Evolutionary conservation across 2,797 vertebrate genomes (phyloP), one percentile per base, ranked within the genome.

Genomic region (Diceros bicornis): DNA sequence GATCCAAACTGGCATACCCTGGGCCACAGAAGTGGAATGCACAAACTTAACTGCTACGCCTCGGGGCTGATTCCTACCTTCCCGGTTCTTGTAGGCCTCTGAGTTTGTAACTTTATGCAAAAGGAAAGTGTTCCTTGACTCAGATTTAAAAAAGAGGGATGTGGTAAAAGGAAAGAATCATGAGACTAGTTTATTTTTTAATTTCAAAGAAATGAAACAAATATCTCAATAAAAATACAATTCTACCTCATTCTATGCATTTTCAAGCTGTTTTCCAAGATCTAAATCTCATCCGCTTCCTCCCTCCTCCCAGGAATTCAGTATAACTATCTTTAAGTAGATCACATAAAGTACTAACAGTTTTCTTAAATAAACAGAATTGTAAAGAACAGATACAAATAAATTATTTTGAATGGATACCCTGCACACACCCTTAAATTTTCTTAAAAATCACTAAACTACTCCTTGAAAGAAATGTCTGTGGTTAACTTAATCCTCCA

Each of bases 391-490:
- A 71, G 1, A 77, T 12, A 74, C 4, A 78, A 47, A 14, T 82
- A 59, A 72, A 74, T 62, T 66, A 29, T 77, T 78, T 84, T 92
- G 20, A 47, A 92, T 8, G 61, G 6, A n/a, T n/a, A 64, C 1
- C 50, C 2, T 85, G 6, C 1, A 32, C 6, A 59, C 18, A 17
- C 66, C 10, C 13, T 82, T 84, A 90, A 10, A 75, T 69, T 79
- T 86, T 75, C 47, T 77, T 77, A 79, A 87, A 95, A 94, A 41
- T 82, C 11, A 82, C 37, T 81, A 44, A 84, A 68, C 18, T 18
- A 27, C 1, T 71, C 12, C 41, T 86, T 25, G 2, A 59, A 95
- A 69, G 59, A 27, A 85, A 55, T 47, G 1, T 6, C 3, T 78
- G 2, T 85, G 6, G 25, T 89, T 89, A 87, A 7, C 12, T 93